Evolutionary conservation across 2,797 vertebrate genomes (phyloP).

Genomic region (Prunella strophiata): DNA sequence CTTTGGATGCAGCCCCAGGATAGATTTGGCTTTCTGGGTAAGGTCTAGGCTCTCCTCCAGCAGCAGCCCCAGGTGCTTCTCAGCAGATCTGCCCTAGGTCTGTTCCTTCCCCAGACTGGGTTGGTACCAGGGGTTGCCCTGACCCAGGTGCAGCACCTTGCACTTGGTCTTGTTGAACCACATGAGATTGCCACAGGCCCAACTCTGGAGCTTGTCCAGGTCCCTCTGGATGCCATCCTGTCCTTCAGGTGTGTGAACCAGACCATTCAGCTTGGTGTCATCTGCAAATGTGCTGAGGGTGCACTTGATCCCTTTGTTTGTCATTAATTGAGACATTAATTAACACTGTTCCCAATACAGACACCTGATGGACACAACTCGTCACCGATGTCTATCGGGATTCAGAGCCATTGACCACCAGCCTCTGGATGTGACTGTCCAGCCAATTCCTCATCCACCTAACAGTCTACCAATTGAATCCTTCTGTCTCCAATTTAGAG

Average conservation of each 20-base stretch:
- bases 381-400: rapidly evolving
- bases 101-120: not conserved
- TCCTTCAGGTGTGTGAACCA: not conserved
- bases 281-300: not conserved
- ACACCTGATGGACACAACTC: not conserved
- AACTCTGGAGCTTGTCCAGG: not conserved
- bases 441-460: not conserved
- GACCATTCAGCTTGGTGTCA: not conserved
- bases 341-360: not conserved
- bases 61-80: not conserved
- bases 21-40: not conserved
- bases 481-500: not conserved
- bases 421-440: not conserved
- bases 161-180: not conserved
- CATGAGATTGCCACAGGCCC: not conserved
- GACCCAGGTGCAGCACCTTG: not conserved
- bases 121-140: not conserved
- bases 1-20: not conserved
- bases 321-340: not conserved
- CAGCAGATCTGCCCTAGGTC: not conserved
- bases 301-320: not conserved
- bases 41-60: not conserved
- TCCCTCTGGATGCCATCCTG: not conserved
- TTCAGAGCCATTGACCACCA: not conserved
- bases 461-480: rapidly evolving